phyloP scores from a whole-genome alignment of 2,797 vertebrate species.

The Carduelis carduelis region DNA sequence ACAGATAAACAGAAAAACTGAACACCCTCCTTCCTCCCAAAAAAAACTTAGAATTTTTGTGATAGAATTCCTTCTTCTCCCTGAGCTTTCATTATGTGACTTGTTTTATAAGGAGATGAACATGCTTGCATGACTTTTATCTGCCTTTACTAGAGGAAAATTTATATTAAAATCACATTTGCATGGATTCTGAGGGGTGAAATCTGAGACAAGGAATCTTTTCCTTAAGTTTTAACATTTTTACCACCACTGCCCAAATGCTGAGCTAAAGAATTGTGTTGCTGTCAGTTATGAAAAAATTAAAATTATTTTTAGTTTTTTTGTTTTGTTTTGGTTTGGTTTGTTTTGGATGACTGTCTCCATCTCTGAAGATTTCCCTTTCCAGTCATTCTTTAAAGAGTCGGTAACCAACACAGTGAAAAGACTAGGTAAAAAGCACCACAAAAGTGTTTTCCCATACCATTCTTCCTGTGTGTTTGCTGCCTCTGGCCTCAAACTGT shows the following conservation, averaged over 20 bases:
- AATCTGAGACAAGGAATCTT: background rate
- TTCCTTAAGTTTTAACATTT: background rate
- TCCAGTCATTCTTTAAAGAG: slow-evolving; percentile 44
- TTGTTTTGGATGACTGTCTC: slow-evolving; percentile 32
- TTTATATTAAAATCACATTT: background rate
- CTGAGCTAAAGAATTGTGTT: background rate
- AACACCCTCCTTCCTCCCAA: rapidly evolving
- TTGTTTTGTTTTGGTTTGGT: background rate
- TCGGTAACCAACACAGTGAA: background rate
- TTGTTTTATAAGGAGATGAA: background rate
- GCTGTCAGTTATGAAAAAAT: background rate
- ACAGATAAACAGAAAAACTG: background rate
- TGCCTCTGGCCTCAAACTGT: slow-evolving; percentile 53
- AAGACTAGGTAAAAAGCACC: slow-evolving; percentile 37
- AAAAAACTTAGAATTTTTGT: background rate
- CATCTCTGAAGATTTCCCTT: slow-evolving; percentile 15
- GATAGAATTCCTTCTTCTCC: background rate
- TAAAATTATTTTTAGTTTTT: background rate
- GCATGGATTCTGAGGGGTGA: background rate
- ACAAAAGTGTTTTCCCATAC: background rate
- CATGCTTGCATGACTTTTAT: background rate
- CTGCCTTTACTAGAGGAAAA: background rate
- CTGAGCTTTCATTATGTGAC: background rate
- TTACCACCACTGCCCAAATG: background rate
- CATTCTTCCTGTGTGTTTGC: slow-evolving; percentile 15